phyloP scores from a whole-genome alignment of 1,140 invertebrate species.

The Epicauta chinensis region DNA sequence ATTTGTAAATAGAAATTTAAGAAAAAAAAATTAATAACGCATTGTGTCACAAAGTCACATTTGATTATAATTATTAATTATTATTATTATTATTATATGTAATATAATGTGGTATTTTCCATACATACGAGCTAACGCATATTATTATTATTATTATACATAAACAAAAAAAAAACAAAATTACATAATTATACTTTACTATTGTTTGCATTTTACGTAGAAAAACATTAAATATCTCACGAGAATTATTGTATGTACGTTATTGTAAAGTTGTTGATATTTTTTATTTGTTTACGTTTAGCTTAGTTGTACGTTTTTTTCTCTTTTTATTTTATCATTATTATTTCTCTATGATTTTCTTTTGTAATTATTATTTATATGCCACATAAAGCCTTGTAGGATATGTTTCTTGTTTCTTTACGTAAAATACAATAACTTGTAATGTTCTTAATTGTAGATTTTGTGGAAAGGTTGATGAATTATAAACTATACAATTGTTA shows the following conservation, averaged over 20 bases:
- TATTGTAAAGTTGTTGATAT: conserved; percentile 40
- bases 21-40: background rate
- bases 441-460: conserved; percentile 45
- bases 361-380: conserved; percentile 36
- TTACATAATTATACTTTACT: conserved; percentile 30
- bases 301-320: conserved; percentile 34
- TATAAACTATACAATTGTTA: conserved; percentile 45
- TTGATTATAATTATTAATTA: conserved; percentile 26
- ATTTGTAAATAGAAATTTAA: conserved; percentile 9
- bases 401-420: conserved; percentile 38
- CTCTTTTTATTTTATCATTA: too few species aligned
- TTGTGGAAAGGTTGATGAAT: conserved; percentile 44
- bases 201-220: conserved; percentile 39
- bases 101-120: conserved; percentile 36
- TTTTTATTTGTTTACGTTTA: conserved; percentile 40
- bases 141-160: conserved; percentile 24
- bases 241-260: conserved; percentile 27
- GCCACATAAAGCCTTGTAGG: conserved; percentile 32
- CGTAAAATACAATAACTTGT: conserved; percentile 41
- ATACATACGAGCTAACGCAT: conserved; percentile 26
- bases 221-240: conserved; percentile 34
- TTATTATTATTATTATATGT: conserved; percentile 10
- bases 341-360: conserved; percentile 30
- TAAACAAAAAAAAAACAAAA: conserved; percentile 10
- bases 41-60: conserved; percentile 18